These are phyloP conservation scores for Bujurquina vittata DNA, from an alignment of 2,113 vertebrate genomes.

Conservation along the genomic window DNA sequence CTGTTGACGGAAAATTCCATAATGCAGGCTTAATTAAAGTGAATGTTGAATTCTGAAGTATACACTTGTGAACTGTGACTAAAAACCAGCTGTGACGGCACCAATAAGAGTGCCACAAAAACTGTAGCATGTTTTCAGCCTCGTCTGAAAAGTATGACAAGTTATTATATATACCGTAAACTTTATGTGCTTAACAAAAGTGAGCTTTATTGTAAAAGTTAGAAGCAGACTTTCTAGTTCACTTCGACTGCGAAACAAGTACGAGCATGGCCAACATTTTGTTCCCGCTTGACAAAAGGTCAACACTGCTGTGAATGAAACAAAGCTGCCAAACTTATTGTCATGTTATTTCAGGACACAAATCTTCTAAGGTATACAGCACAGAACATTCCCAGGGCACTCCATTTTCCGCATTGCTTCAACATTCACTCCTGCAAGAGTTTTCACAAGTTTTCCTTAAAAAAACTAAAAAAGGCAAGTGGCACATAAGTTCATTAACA, in stretches of 20 bases:
- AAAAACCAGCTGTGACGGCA: conserved; percentile 2
- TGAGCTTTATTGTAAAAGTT: neutral
- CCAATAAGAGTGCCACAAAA: neutral
- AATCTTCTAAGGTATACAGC: neutral
- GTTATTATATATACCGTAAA: neutral
- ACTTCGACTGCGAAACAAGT: neutral
- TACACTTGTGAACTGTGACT: neutral
- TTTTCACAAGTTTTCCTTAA: conserved; percentile 16
- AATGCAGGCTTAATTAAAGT: conserved; percentile 3
- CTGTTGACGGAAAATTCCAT: neutral
- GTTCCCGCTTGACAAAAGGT: neutral
- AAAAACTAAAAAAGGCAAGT: conserved; percentile 23
- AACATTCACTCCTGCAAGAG: conserved; percentile 4
- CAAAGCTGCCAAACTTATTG: conserved; percentile 7
- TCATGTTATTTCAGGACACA: neutral
- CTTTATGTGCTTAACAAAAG: neutral
- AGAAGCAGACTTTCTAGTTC: neutral
- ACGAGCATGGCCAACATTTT: neutral
- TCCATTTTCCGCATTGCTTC: conserved; percentile 18
- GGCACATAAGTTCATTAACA: conserved; percentile 63
- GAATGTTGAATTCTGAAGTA: neutral
- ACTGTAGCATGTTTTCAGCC: neutral
- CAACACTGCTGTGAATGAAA: neutral
- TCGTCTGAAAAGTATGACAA: neutral
- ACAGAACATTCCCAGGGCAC: neutral